A percentile compares a stretch with the other conserved stretches of the same genome.
phyloP scores from a whole-genome alignment of 64 coral and sea anemone species.

The Astreopora myriophthalma region DNA sequence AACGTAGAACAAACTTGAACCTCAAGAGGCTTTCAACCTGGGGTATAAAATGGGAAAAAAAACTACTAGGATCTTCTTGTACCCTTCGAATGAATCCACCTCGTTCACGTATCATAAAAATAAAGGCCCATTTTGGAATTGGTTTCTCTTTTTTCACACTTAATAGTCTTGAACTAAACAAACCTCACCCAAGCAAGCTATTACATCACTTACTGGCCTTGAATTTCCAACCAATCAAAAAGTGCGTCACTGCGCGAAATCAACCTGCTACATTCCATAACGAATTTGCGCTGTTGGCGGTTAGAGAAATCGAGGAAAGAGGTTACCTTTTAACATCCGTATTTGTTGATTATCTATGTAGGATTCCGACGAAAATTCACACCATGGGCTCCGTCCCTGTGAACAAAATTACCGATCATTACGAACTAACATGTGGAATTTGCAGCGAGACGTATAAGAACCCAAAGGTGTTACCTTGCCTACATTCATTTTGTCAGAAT shows the following conservation, averaged over 20 bases:
- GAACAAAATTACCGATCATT: constrained; percentile 87
- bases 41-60: not conserved
- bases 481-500: constrained; percentile 88
- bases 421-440: constrained; percentile 84
- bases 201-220: not conserved
- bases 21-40: not conserved
- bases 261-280: constrained; percentile 30
- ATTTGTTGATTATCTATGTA: not conserved
- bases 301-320: not conserved
- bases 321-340: not conserved
- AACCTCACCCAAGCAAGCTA: not conserved
- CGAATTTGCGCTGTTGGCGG: not conserved
- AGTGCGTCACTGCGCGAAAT: not conserved
- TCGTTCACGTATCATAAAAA: too few relatives aligned
- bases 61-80: not conserved
- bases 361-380: not conserved
- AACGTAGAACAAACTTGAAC: too few relatives aligned
- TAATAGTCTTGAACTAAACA: not conserved
- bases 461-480: constrained; percentile 89
- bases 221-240: constrained; percentile 28
- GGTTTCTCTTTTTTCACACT: not conserved
- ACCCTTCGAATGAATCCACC: not conserved
- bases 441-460: constrained; percentile 84
- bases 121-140: not conserved
- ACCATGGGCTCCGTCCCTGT: constrained; percentile 82